Evolutionary conservation across 1,140 invertebrate species (phyloP).

Genomic region (Drosophila prosaltans): DNA sequence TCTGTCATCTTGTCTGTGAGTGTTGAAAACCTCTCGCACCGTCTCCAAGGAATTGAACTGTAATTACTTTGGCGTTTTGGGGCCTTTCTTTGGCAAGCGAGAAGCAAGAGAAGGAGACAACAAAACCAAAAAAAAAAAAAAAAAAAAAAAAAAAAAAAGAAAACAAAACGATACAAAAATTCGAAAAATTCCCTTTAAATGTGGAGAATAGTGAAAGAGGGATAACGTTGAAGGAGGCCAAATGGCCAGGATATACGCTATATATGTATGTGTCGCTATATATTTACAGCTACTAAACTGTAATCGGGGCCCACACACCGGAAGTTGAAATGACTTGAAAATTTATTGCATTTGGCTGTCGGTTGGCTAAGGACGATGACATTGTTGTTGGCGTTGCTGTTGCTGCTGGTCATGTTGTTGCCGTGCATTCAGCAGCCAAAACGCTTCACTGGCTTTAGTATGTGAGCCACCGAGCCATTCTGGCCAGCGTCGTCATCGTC

Average conservation of each 20-base stretch:
- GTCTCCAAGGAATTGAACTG: constrained; percentile 61
- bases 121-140: too few relatives aligned
- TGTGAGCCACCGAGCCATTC: constrained; percentile 12
- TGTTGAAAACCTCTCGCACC: neutral
- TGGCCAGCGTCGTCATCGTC: constrained; percentile 37
- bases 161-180: constrained; percentile 22
- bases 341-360: constrained; percentile 78
- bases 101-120: too few relatives aligned
- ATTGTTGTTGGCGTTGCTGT: constrained; percentile 20
- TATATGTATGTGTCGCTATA: constrained; percentile 48
- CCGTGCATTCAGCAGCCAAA: constrained; percentile 60
- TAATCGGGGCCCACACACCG: constrained; percentile 79
- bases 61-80: constrained; percentile 60
- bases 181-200: constrained; percentile 30
- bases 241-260: too few relatives aligned
- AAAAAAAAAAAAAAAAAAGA: neutral
- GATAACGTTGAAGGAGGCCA: too few relatives aligned
- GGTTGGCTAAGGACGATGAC: constrained; percentile 26
- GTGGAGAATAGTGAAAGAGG: constrained; percentile 1
- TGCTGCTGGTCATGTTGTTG: constrained; percentile 45
- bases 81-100: neutral
- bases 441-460: constrained; percentile 53
- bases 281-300: constrained; percentile 81
- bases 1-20: neutral
- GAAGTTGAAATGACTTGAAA: constrained; percentile 81